Evolutionary conservation across 1,140 invertebrate genomes (phyloP).

Genomic region (Platyscapa corneri): DNA sequence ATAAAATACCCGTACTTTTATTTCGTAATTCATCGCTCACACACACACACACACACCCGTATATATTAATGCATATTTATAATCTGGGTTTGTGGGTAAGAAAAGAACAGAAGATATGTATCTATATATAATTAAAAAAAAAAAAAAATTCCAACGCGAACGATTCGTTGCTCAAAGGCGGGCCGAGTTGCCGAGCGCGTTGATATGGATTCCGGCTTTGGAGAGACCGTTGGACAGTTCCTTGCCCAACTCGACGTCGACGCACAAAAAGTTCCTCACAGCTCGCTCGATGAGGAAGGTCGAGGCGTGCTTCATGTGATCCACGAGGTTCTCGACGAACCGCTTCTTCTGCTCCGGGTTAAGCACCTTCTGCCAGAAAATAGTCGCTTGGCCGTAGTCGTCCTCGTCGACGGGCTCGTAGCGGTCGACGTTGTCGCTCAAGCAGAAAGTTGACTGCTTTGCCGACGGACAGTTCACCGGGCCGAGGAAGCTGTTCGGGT

Average conservation of each 20-base stretch:
- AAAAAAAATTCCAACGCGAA: too few species aligned
- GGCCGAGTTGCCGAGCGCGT: constrained; percentile 63
- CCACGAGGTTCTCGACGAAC: constrained; percentile 87
- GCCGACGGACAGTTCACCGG: constrained; percentile 77
- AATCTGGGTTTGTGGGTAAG: background rate
- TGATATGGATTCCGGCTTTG: constrained; percentile 74
- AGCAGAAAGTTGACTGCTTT: constrained; percentile 70
- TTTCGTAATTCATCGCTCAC: background rate
- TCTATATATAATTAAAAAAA: background rate
- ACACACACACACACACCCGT: background rate
- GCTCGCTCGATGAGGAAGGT: constrained; percentile 90
- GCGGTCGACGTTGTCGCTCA: constrained; percentile 80
- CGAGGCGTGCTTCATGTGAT: constrained; percentile 84
- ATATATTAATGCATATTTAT: background rate
- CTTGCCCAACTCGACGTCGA: constrained; percentile 81
- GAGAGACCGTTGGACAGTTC: constrained; percentile 79
- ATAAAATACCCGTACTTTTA: background rate
- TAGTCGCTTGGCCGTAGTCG: constrained; percentile 89
- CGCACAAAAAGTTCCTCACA: constrained; percentile 83
- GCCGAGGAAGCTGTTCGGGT: constrained; percentile 95
- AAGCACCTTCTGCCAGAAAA: constrained; percentile 89
- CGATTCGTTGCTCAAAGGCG: constrained; percentile 59
- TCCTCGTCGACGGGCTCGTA: constrained; percentile 91
- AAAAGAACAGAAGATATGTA: background rate
- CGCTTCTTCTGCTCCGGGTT: constrained; percentile 82